These are phyloP conservation scores for Paraescarpia echinospica DNA, from an alignment of 1,140 invertebrate species.

Conservation along the genomic window DNA sequence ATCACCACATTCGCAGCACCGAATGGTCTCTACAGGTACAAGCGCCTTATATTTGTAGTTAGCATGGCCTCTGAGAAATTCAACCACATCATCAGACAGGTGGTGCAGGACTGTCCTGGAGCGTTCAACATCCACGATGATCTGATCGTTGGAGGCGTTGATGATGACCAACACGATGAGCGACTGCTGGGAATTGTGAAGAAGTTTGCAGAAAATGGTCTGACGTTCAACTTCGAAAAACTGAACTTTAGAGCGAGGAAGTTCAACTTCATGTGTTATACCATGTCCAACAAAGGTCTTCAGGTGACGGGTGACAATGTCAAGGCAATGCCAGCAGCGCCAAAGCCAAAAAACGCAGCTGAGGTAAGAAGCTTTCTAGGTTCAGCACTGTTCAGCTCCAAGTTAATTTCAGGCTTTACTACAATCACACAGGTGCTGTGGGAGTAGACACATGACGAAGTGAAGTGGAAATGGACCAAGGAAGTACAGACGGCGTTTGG, in stretches of 20 bases:
- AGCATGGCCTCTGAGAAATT: constrained; percentile 30
- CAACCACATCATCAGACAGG: constrained; percentile 21
- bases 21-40: constrained; percentile 30
- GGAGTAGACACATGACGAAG: constrained; percentile 13
- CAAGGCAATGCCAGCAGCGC: not conserved
- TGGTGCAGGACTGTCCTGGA: not conserved
- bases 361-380: constrained; percentile 28
- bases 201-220: not conserved
- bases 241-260: not conserved
- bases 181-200: not conserved
- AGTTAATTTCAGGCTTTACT: constrained; percentile 25
- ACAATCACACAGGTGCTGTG: constrained; percentile 9
- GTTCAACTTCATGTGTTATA: not conserved
- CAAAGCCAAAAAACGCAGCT: constrained; percentile 19
- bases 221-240: constrained; percentile 15
- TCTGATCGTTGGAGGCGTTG: constrained; percentile 5
- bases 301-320: not conserved
- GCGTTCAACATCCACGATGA: constrained; percentile 18
- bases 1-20: constrained; percentile 27
- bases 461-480: constrained; percentile 19
- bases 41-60: constrained; percentile 36
- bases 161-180: not conserved
- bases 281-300: not conserved
- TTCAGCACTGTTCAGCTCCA: constrained; percentile 22
- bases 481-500: not conserved